Conservation (phyloP, 1,140 invertebrate genomes). For the Thrips palmi region DNA sequence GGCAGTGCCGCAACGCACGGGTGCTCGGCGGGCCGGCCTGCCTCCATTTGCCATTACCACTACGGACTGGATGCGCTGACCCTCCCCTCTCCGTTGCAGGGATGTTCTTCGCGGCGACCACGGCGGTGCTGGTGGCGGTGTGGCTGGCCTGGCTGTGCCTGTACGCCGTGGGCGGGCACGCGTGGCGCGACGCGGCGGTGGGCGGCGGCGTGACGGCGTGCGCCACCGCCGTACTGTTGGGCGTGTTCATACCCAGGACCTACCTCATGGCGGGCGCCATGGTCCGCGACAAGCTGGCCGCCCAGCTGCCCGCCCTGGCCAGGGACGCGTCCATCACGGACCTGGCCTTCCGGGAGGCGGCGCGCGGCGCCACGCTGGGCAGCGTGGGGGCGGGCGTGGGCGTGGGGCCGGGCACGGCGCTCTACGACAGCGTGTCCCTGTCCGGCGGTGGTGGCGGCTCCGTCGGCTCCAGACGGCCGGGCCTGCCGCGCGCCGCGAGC, state of each 20-base stretch:
- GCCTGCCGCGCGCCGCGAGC: too few relatives aligned
- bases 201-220: conserved; percentile 26
- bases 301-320: conserved; percentile 16
- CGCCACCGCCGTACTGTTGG: conserved; percentile 29
- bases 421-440: conserved; percentile 17
- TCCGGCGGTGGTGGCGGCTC: too few relatives aligned
- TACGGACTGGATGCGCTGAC: too few relatives aligned
- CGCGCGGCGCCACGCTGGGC: conserved; percentile 13
- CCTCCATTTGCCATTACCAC: too few relatives aligned
- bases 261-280: conserved; percentile 31
- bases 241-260: conserved; percentile 34
- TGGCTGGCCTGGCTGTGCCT: conserved; percentile 31
- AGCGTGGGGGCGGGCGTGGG: conserved; percentile 18
- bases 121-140: conserved; percentile 24
- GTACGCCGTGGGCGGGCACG: conserved; percentile 16
- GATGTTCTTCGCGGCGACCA: conserved; percentile 29
- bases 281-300: conserved; percentile 20
- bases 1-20: too few relatives aligned
- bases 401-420: conserved; percentile 20
- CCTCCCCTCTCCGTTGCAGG: too few relatives aligned
- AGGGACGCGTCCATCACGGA: too few relatives aligned
- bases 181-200: conserved; percentile 27
- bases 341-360: too few relatives aligned
- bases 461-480: too few relatives aligned
- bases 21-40: too few relatives aligned